These are phyloP conservation scores for Chondrosia reniformis DNA, from an alignment of 37 sponge, comb jelly and placozoan genomes.

Conservation along the genomic window DNA sequence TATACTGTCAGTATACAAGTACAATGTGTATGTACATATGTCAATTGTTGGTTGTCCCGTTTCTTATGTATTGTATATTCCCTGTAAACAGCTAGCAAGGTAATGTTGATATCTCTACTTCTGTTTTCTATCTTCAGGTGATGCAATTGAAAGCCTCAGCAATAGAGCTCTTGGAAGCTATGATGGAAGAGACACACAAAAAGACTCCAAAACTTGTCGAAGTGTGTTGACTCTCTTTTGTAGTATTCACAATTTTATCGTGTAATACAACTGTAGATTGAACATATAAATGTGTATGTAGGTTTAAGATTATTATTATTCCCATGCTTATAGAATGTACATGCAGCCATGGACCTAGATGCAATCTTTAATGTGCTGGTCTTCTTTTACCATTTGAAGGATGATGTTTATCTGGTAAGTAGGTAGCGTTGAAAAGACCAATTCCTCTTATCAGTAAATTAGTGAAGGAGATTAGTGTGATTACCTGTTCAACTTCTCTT, in stretches of 20 bases:
- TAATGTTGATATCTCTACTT: neutral
- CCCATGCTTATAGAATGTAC: neutral
- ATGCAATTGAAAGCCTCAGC: conserved; percentile 47
- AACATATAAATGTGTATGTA: neutral
- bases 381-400: conserved; percentile 38
- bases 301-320: neutral
- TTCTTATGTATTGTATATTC: neutral
- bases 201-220: conserved; percentile 21
- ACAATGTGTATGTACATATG: no score
- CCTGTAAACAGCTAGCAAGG: neutral
- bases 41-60: no score
- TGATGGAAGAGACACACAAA: conserved; percentile 49
- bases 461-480: neutral
- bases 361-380: conserved; percentile 19
- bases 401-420: conserved; percentile 21
- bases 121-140: no score
- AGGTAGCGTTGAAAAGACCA: neutral
- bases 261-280: neutral
- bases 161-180: conserved; percentile 48
- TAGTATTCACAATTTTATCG: neutral
- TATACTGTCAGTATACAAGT: neutral
- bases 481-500: neutral
- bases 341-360: conserved; percentile 4
- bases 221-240: neutral
- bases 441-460: neutral